Evolutionary conservation across 1,140 invertebrate genomes (phyloP), one percentile per base, ranked within the genome.

Genomic region (Sycobia sp.): DNA sequence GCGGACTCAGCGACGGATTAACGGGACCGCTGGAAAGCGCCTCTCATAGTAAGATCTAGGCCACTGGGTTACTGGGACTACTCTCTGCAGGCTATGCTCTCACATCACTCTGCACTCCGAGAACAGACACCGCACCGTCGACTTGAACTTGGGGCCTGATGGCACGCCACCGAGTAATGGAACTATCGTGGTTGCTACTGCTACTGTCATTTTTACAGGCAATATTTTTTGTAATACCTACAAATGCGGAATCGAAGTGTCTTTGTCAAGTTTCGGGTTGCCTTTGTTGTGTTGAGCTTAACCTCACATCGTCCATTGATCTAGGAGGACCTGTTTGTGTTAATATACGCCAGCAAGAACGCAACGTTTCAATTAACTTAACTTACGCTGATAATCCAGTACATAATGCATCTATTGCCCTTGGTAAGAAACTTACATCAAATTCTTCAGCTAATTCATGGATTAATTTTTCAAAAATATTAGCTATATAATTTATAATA

Each of bases 381-480:
- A 83, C 76, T 55, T 85, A 84, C 59, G 82, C 78, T 0, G 82
- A 84, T 46, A 84, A 81, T 71, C 77, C 82, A 0, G 74, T 83
- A 23, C 83, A 84, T 72, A 82, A 83, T 59, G 83, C 81, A 1
- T 80, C 76, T 0, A 82, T 84, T 10, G 83, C 72, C 25, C 75
- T 81, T 60, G 83, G 84, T 83, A 66, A 76, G 69, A 74, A 34
- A 34, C 18, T 16, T 22, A 25, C 7, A 44, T 49, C 8, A 18
- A 32, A n/a, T n/a, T n/a, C n/a, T n/a, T n/a, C n/a, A n/a, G n/a
- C n/a, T n/a, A n/a, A n/a, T n/a, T n/a, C n/a, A n/a, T n/a, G n/a
- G n/a, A n/a, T n/a, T n/a, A n/a, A n/a, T n/a, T n/a, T n/a, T n/a
- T n/a, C n/a, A n/a, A n/a, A n/a, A n/a, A n/a, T n/a, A n/a, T n/a